Evolutionary conservation across 2,888 invertebrate species (phyloP).

Genomic region (Heptascelio sp.): DNA sequence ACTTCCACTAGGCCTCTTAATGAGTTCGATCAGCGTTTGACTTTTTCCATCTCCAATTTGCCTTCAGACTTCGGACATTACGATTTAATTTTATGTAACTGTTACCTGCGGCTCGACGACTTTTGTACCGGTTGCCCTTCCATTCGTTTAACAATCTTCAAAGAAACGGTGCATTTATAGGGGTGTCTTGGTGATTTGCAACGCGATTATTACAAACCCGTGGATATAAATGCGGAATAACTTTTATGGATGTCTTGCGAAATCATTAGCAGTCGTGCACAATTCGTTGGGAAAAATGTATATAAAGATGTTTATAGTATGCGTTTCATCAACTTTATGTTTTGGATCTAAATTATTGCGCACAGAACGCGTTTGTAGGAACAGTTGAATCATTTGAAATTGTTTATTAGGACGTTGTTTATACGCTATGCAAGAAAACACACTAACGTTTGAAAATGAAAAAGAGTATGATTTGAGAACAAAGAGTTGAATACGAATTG

Average conservation of each 20-base stretch:
- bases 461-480: too few species aligned
- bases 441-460: too few species aligned
- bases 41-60: slow-evolving; percentile 47
- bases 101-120: slow-evolving; percentile 68
- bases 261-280: too few species aligned
- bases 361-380: too few species aligned
- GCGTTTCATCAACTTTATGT: too few species aligned
- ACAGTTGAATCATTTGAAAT: too few species aligned
- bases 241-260: slow-evolving; percentile 36
- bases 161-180: slow-evolving; percentile 70
- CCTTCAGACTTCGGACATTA: slow-evolving; percentile 53
- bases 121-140: slow-evolving; percentile 61
- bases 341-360: too few species aligned
- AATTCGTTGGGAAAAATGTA: too few species aligned
- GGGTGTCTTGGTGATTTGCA: slow-evolving; percentile 66
- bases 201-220: slow-evolving; percentile 58
- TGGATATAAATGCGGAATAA: slow-evolving; percentile 32
- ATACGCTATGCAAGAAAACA: too few species aligned
- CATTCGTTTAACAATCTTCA: slow-evolving; percentile 62
- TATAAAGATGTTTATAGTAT: too few species aligned
- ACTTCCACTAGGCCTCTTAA: slow-evolving; percentile 63
- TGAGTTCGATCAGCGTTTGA: slow-evolving; percentile 65
- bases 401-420: too few species aligned
- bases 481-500: too few species aligned
- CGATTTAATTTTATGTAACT: slow-evolving; percentile 73